Conservation (phyloP, 2,797 vertebrate genomes). For the Pterois miles region DNA sequence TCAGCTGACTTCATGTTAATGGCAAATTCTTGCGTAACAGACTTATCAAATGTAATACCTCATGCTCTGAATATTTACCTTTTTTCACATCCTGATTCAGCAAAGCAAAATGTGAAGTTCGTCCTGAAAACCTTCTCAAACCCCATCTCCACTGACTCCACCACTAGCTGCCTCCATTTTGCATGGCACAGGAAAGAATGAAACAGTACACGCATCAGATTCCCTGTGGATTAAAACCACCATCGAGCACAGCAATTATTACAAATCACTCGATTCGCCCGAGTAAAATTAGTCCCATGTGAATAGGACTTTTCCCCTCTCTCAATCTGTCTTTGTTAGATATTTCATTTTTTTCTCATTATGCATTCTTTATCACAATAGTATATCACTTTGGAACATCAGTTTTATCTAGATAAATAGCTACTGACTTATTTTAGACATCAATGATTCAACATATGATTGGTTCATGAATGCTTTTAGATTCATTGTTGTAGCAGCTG, state of each 20-base stretch:
- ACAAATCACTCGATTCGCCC: constrained; percentile 50
- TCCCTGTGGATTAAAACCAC: constrained; percentile 59
- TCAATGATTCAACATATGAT: background rate
- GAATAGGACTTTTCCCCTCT: constrained; percentile 35
- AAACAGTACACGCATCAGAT: constrained; percentile 48
- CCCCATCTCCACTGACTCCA: constrained; percentile 19
- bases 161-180: constrained; percentile 35
- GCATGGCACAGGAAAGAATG: constrained; percentile 33
- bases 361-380: constrained; percentile 26
- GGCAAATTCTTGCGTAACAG: background rate
- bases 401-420: constrained; percentile 2
- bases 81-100: constrained; percentile 24
- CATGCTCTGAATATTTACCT: background rate
- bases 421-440: background rate
- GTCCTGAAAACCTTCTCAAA: constrained; percentile 8
- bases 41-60: background rate
- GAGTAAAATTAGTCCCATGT: constrained; percentile 46
- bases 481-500: background rate
- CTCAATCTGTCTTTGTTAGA: constrained; percentile 29
- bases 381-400: constrained; percentile 6
- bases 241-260: constrained; percentile 48
- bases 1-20: background rate
- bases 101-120: constrained; percentile 26
- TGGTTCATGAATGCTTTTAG: background rate
- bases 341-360: constrained; percentile 17